Evolutionary conservation across 2,888 invertebrate genomes (phyloP).

Genomic region (Prenolepis imparis): DNA sequence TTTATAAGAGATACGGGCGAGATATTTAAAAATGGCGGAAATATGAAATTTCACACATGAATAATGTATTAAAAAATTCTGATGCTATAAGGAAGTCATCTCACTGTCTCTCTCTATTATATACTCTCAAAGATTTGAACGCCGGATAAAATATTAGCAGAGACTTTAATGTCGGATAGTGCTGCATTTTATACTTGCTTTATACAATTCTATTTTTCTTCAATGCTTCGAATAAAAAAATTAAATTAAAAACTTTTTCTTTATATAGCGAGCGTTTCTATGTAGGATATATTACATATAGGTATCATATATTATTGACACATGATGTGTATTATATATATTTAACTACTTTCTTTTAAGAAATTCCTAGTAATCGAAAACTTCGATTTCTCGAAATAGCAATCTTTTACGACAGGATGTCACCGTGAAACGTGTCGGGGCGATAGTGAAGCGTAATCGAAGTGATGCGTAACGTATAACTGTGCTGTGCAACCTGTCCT

Average conservation of each 20-base stretch:
- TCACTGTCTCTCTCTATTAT: not conserved
- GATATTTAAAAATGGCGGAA: not conserved
- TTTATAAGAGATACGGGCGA: not conserved
- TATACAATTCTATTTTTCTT: not conserved
- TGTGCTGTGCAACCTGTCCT: constrained; percentile 66
- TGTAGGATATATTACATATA: not conserved
- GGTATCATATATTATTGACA: not conserved
- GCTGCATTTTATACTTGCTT: not conserved
- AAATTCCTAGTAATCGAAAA: not conserved
- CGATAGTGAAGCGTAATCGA: constrained; percentile 65
- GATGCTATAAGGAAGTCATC: not conserved
- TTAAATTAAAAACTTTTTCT: not conserved
- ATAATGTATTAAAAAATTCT: not conserved
- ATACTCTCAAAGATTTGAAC: constrained; percentile 29
- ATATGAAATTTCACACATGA: not conserved
- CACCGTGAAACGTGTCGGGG: constrained; percentile 37
- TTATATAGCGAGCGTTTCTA: not conserved
- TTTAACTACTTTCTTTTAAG: not conserved
- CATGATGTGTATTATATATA: not conserved
- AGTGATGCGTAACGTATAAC: constrained; percentile 63
- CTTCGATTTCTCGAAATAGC: not conserved
- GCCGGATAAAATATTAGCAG: not conserved
- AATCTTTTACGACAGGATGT: not conserved
- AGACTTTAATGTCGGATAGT: constrained; percentile 9
- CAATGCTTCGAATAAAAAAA: not conserved